These are phyloP conservation scores for Volucella inflata DNA, from an alignment of 2,888 invertebrate genomes.

Conservation along the genomic window DNA sequence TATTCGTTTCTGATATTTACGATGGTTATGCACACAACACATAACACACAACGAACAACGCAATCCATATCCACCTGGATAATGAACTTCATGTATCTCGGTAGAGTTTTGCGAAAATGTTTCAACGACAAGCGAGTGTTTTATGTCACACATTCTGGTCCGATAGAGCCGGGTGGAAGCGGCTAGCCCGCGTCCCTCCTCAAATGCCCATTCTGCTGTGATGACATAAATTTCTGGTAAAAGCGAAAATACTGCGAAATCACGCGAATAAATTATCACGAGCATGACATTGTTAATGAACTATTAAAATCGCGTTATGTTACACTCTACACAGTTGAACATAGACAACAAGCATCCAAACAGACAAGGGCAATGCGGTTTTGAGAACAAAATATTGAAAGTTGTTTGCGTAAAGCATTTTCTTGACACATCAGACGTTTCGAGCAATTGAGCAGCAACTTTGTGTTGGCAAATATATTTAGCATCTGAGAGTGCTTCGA, in stretches of 20 bases:
- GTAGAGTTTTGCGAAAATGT: conserved; percentile 47
- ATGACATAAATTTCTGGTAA: conserved; percentile 67
- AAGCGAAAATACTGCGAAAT: conserved; percentile 74
- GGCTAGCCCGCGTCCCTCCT: background rate
- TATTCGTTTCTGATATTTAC: conserved; percentile 75
- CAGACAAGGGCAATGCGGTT: conserved; percentile 40
- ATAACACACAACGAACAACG: background rate
- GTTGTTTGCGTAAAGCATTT: too few species aligned
- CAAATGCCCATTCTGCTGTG: conserved; percentile 24
- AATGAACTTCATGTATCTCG: conserved; percentile 62
- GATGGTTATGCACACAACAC: conserved; percentile 37
- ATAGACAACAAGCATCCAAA: conserved; percentile 12
- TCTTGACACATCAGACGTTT: too few species aligned
- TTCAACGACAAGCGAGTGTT: conserved; percentile 55
- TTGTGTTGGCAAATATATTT: too few species aligned
- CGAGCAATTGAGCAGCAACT: too few species aligned
- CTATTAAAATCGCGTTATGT: conserved; percentile 75
- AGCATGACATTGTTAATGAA: conserved; percentile 75
- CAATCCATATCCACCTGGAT: conserved; percentile 60
- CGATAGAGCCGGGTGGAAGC: background rate
- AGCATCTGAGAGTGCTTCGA: too few species aligned
- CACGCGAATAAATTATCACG: conserved; percentile 73
- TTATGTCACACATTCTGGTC: conserved; percentile 54
- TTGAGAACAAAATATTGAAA: too few species aligned
- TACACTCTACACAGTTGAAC: conserved; percentile 45